Evolutionary conservation across 2,113 vertebrate genomes (phyloP), one percentile per base, ranked within the genome.

Genomic region (Galbula dea): DNA sequence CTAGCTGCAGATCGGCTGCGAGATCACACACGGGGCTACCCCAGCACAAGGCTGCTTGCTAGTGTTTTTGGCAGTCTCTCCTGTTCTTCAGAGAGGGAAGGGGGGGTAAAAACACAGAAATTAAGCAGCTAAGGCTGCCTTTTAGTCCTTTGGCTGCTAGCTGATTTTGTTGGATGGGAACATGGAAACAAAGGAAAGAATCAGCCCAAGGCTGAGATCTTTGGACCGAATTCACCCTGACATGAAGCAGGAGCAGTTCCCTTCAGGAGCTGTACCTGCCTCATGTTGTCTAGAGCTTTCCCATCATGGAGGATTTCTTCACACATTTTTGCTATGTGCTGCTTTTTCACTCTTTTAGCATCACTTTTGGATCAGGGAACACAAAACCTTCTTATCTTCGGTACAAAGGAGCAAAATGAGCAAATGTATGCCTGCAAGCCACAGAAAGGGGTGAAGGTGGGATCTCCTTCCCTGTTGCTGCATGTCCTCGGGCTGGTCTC

Each of bases 391-490:
- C 36, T 26, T 36, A n/a, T 14, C 69, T 61, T 52, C 19, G 10
- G 36, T 15, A 21, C 14, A 7, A 23, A 67, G 41, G 15, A 32
- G n/a, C 13, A 39, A 77, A 86, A 69, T 1, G 37, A 86, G 24
- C 15, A 74, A 41, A 58, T 2, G 2, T 7, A 22, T 13, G 9
- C 48, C 51, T 26, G 45, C 20, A 41, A 45, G 27, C 29, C 29
- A 7, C 45, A 22, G 27, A 21, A 49, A 65, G 17, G 32, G 7
- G 7, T 49, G 29, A 29, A 69, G 23, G 8, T 12, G 11, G 32
- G 24, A 29, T 7, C 0, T 0, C 17, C 69, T 16, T 61, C 10
- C 34, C 67, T 1, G 0, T 6, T 17, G 7, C 49, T 8, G 0
- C 7, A 1, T 49, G 24, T 17, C 48, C 43, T 6, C 23, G 19